phyloP scores from a whole-genome alignment of 2,888 invertebrate genomes.

The Melinaea menophilus region DNA sequence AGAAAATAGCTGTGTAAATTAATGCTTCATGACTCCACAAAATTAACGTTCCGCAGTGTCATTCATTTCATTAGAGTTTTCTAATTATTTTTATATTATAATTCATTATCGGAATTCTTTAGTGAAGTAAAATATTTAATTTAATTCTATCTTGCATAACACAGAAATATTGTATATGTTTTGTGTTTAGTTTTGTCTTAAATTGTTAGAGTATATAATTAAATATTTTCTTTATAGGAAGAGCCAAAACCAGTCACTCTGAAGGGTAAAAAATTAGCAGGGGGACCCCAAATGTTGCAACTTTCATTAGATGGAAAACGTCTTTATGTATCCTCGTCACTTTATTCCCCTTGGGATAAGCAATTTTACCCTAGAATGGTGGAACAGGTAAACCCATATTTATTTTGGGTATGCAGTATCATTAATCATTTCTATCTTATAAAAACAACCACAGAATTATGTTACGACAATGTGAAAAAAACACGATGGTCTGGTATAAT shows the following conservation, averaged over 20 bases:
- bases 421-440: not conserved
- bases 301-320: constrained; percentile 96
- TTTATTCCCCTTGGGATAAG: constrained; percentile 95
- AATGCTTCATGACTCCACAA: constrained; percentile 26
- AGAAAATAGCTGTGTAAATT: constrained; percentile 11
- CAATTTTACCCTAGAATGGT: constrained; percentile 94
- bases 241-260: constrained; percentile 83
- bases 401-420: no score
- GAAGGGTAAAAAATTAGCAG: constrained; percentile 87
- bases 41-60: constrained; percentile 27
- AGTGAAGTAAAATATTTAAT: not conserved
- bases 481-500: no score
- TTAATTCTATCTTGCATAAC: no score
- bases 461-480: no score
- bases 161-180: no score
- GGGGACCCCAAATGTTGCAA: constrained; percentile 98
- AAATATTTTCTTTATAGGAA: constrained; percentile 39
- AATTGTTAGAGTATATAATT: not conserved
- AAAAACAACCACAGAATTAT: no score
- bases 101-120: constrained; percentile 7
- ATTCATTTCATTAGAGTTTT: constrained; percentile 25
- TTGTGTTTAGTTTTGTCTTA: not conserved
- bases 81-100: constrained; percentile 17
- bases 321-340: constrained; percentile 92
- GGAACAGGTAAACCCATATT: constrained; percentile 71